phyloP scores from a whole-genome alignment of 2,888 invertebrate species.

The Napeogenes inachia region DNA sequence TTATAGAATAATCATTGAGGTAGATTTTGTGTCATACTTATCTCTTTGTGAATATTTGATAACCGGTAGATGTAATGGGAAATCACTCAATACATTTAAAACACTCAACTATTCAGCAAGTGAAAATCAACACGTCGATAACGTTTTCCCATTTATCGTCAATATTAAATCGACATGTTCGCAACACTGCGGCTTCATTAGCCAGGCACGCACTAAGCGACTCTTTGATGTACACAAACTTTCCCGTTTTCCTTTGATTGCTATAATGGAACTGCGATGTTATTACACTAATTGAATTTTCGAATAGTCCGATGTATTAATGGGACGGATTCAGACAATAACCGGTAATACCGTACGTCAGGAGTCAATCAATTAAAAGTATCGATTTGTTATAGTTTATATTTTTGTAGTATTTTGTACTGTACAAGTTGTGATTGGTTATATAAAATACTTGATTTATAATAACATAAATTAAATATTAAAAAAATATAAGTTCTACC shows the following conservation, averaged over 20 bases:
- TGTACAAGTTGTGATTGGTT: not conserved
- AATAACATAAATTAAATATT: conserved; percentile 5
- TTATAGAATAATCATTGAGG: too few relatives aligned
- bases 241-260: conserved; percentile 72
- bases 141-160: conserved; percentile 15
- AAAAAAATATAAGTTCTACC: conserved; percentile 4
- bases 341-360: conserved; percentile 34
- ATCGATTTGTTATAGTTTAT: conserved; percentile 25
- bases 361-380: conserved; percentile 26
- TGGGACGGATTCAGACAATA: conserved; percentile 38
- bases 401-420: too few relatives aligned
- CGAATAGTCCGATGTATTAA: conserved; percentile 47
- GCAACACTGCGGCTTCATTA: conserved; percentile 51
- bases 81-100: too few relatives aligned
- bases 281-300: conserved; percentile 75
- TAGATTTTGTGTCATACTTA: too few relatives aligned
- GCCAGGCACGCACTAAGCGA: conserved; percentile 58
- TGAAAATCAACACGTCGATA: not conserved
- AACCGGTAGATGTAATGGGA: too few relatives aligned
- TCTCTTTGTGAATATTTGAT: too few relatives aligned
- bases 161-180: conserved; percentile 16
- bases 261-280: conserved; percentile 70
- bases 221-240: conserved; percentile 71
- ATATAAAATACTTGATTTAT: not conserved
- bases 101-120: too few relatives aligned